Base-by-base conservation (phyloP, 2,888 invertebrate genomes). In the Lissocephala sabroskyi region DNA sequence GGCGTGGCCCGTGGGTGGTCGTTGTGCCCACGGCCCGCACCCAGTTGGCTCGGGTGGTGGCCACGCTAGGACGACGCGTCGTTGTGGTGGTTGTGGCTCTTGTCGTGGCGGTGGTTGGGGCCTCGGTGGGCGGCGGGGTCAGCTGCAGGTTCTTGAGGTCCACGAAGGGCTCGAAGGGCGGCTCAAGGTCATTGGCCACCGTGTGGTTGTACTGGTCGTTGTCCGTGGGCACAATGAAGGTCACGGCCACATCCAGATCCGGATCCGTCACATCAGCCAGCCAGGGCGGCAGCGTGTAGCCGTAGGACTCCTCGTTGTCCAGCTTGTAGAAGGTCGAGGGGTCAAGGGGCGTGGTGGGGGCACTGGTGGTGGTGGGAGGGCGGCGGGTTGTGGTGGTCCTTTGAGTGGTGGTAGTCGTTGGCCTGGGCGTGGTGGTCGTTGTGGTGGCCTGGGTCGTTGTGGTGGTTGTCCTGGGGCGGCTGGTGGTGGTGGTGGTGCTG, bases 181-280 rank as follows among this genome's bases (percentile, higher is more conserved):
- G 84, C 37, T 82, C 67, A 17, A 82, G 32, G 30, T 82, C 80
- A 1, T 55, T 60, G 0, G 61, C 52, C 46, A 82, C 17, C 0
- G 76, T 81, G 26, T 81, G 77, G 37, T 84, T 82, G 28, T 82
- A 82, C 53, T 82, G 68, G 47, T 81, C 75, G 23, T 82, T 76
- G 43, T 82, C 81, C 9, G 61, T 64, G 32, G 82, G 82, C 36
- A 81, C 68, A 10, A 75, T 65, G 29, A 74, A 82, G 7, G 80
- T 70, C 9, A 82, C 78, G 1, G 82, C 82, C 14, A 81, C 79
- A 52, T 83, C 84, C 16, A 82, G 48, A 17, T 82, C 82, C 0
- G 84, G 80, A 57, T 82, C 84, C 44, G 83, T 82, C 0, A 79
- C 67, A 36, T 75, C 84, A 26, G 75, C 73, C 28, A 82, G 41